These are phyloP conservation scores for Emys orbicularis DNA, from an alignment of 2,797 vertebrate species.

Conservation along the genomic window DNA sequence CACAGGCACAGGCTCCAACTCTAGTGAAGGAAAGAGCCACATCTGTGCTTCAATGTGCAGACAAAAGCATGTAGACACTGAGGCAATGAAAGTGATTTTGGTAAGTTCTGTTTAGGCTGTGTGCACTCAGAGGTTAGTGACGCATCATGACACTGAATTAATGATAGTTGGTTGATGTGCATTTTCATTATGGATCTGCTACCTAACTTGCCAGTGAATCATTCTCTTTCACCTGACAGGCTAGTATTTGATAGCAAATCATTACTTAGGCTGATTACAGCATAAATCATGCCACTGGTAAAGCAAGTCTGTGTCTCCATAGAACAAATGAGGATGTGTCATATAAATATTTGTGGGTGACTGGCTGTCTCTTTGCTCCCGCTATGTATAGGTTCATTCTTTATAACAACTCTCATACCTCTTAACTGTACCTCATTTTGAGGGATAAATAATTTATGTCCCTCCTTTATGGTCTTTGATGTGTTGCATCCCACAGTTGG, in stretches of 20 bases:
- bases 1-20: neutral
- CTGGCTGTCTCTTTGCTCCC: neutral
- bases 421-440: neutral
- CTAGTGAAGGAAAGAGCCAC: fast-evolving
- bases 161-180: neutral
- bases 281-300: conserved; percentile 30
- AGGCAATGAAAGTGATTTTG: neutral
- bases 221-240: neutral
- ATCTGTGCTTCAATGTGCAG: neutral
- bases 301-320: neutral
- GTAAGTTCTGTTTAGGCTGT: neutral
- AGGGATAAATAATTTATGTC: neutral
- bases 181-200: conserved; percentile 33
- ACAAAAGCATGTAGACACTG: neutral
- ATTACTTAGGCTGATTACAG: conserved; percentile 36
- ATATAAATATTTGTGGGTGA: neutral
- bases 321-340: neutral
- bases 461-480: neutral
- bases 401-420: neutral
- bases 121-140: neutral
- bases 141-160: neutral
- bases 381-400: neutral
- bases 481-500: neutral
- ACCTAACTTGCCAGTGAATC: conserved; percentile 44
- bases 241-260: conserved; percentile 13